Percentiles rank a stretch among this genome's conserved stretches.
Conservation (phyloP, 1,140 invertebrate genomes). For the Cherax quadricarinatus region DNA sequence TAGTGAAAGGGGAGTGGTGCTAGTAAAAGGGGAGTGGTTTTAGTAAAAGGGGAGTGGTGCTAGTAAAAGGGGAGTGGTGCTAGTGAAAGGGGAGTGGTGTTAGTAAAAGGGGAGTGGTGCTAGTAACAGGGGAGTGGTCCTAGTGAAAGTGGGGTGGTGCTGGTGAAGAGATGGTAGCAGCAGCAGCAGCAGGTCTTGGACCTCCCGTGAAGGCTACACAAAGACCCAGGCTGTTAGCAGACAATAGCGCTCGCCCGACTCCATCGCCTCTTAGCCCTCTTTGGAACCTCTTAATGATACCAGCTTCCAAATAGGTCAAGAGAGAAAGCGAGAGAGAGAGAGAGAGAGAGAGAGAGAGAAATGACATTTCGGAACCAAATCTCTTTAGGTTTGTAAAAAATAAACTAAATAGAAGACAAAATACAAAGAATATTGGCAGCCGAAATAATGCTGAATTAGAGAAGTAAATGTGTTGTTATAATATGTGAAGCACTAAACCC, state of each 20-base stretch:
- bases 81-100: not conserved
- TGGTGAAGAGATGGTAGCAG: not conserved
- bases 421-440: not conserved
- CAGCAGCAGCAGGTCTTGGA: not conserved
- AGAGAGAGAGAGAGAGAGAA: too few relatives aligned
- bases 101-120: not conserved
- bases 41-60: too few relatives aligned
- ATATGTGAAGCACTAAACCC: too few relatives aligned
- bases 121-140: not conserved
- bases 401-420: not conserved
- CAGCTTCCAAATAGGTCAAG: not conserved
- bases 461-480: too few relatives aligned
- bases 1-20: too few relatives aligned
- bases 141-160: not conserved
- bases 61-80: too few relatives aligned
- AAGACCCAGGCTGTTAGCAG: conserved; percentile 15
- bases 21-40: too few relatives aligned
- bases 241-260: conserved; percentile 5
- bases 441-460: too few relatives aligned
- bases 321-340: not conserved
- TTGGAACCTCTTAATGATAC: conserved; percentile 23
- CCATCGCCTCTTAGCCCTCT: conserved; percentile 26
- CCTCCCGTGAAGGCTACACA: not conserved
- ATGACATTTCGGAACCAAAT: too few relatives aligned
- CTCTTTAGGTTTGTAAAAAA: too few relatives aligned